phyloP scores from a whole-genome alignment of 1,140 invertebrate species.

The Yoshiicerus persimilis region DNA sequence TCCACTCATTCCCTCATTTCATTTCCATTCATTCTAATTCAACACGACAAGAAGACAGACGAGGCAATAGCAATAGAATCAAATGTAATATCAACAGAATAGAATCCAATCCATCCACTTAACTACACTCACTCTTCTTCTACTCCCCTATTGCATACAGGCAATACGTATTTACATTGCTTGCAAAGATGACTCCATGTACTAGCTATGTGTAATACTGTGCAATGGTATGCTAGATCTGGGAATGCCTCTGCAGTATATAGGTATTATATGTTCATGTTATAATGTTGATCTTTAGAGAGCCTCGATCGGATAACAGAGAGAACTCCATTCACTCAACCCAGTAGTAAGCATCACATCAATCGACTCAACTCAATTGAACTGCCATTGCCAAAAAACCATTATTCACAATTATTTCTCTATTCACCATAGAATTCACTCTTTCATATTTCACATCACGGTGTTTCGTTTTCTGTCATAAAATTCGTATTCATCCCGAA shows the following conservation, averaged over 20 bases:
- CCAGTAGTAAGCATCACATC: neutral
- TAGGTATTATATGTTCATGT: too few species aligned
- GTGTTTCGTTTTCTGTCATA: neutral
- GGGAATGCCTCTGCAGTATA: too few species aligned
- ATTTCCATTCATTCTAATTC: neutral
- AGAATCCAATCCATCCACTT: neutral
- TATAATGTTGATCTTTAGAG: neutral
- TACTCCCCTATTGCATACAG: neutral
- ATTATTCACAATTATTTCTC: constrained; percentile 41
- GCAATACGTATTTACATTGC: neutral
- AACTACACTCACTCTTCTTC: neutral
- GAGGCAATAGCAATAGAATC: neutral
- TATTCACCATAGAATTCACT: neutral
- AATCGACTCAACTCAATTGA: constrained; percentile 28
- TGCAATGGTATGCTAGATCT: too few species aligned
- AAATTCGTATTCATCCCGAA: neutral
- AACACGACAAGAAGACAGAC: neutral
- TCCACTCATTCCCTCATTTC: neutral
- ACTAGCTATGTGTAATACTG: too few species aligned
- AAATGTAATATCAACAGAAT: neutral
- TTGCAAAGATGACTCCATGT: neutral
- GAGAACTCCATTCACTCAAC: neutral
- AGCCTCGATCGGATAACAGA: neutral
- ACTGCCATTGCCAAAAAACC: constrained; percentile 30
- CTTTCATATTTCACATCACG: neutral